Base-by-base conservation (phyloP, 2,888 invertebrate species). In the Vanessa cardui region DNA sequence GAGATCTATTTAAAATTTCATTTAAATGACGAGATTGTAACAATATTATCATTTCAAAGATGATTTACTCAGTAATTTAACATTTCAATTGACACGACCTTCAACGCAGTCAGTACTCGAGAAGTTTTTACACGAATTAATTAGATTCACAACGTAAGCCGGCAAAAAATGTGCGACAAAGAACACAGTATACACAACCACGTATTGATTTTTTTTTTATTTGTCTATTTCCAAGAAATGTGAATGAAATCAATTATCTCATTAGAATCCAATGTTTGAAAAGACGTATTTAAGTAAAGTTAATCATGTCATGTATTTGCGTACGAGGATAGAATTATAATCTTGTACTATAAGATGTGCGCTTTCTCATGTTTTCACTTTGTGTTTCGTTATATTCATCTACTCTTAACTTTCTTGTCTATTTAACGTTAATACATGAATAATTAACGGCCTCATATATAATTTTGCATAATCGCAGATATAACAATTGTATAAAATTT, bases 301-400 rank as follows among this genome's bases (percentile, higher is more conserved):
- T 50, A 50, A 50, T 21, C 50, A 21, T 50, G 50, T 50, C 50
- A 0, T 21, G 20, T 50, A 20, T 21, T 50, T 39, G 54, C 26
- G 45, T 63, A 66, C 52, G 46, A 69, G 63, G 56, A 66, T 61
- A 58, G 63, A 64, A 66, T 61, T 45, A 63, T 68, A 60, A 65
- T 68, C n/a, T 49, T 52, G 45, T 60, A 64, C 47, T 59, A 62
- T 44, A 62, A 65, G 62, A 61, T 58, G 63, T 46, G 26, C 58
- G 62, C 69, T 68, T 70, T 70, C 70, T 66, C 46, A 47, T 58
- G 50, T 68, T 70, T 72, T 68, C 70, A 62, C 68, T 68, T 66
- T 60, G 58, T 31, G 44, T 60, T 52, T 56, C 56, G 52, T 39
- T 49, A 62, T 65, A 65, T 62, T 49, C 49, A 67, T 66, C 66